Conservation (phyloP, 2,888 invertebrate genomes). For the Mesorhabditis spiculigera region DNA sequence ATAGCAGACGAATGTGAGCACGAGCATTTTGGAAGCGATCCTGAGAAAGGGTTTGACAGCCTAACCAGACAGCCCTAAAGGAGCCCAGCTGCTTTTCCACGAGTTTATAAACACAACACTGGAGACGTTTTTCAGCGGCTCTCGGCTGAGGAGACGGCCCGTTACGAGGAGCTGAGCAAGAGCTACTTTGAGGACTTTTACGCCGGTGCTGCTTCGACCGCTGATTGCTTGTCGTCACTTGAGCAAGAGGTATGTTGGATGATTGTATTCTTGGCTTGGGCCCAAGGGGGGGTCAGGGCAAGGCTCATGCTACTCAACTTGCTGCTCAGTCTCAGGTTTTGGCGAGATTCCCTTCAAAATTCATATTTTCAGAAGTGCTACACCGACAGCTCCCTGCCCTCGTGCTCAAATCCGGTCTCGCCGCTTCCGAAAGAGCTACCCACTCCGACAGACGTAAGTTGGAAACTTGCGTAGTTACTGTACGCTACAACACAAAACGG, state of each 20-base stretch:
- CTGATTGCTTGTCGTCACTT: not conserved
- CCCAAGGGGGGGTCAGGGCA: no score
- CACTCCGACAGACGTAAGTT: not conserved
- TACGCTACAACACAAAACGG: not conserved
- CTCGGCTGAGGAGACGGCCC: constrained; percentile 33
- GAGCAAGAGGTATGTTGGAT: not conserved
- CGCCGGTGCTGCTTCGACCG: constrained; percentile 8
- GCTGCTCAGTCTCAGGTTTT: no score
- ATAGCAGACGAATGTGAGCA: no score
- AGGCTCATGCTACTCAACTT: no score
- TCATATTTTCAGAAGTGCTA: not conserved
- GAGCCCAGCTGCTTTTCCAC: no score
- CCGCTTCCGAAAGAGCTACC: not conserved
- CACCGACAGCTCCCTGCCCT: not conserved
- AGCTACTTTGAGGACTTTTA: constrained; percentile 47
- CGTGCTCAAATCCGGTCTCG: constrained; percentile 2
- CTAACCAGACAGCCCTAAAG: not conserved
- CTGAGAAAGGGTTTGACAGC: not conserved
- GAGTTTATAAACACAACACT: constrained; percentile 5
- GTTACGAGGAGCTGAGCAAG: constrained; percentile 47
- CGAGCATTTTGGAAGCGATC: constrained; percentile 1
- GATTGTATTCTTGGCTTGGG: no score
- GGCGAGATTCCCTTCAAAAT: no score
- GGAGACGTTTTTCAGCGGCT: constrained; percentile 36
- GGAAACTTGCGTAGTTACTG: not conserved